A percentile compares a stretch with the other conserved stretches of the same genome.
Evolutionary conservation across 2,888 invertebrate genomes (phyloP).

Genomic region (Frankliniella fusca): DNA sequence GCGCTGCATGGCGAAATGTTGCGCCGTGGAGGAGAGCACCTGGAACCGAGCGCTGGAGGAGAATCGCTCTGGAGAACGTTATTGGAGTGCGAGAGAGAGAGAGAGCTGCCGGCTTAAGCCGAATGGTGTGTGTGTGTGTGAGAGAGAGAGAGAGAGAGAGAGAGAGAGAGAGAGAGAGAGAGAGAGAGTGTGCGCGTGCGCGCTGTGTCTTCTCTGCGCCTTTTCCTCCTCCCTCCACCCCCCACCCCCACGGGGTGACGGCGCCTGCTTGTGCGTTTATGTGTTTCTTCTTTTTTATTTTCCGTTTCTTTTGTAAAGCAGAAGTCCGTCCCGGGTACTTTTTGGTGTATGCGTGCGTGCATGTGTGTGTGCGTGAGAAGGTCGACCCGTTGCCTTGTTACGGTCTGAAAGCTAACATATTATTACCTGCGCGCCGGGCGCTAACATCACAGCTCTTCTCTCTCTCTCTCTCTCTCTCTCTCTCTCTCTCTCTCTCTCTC

Average conservation of each 20-base stretch:
- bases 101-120: too few species aligned
- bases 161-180: neutral
- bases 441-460: neutral
- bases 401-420: constrained; percentile 17
- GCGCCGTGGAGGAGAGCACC: too few species aligned
- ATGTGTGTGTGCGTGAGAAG: neutral
- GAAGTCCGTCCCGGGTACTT: neutral
- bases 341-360: neutral
- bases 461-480: neutral
- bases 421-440: constrained; percentile 19
- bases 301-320: neutral
- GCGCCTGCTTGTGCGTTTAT: neutral
- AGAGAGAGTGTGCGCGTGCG: neutral
- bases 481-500: constrained; percentile 5
- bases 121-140: neutral
- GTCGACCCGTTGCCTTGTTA: neutral
- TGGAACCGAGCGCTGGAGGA: too few species aligned
- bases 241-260: too few species aligned
- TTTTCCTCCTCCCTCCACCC: too few species aligned
- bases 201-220: neutral
- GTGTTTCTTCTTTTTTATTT: neutral
- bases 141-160: neutral
- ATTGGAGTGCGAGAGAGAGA: too few species aligned
- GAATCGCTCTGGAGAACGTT: too few species aligned
- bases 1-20: too few species aligned